phyloP scores from a whole-genome alignment of 2,113 vertebrate genomes.

The Oreotrochilus melanogaster region DNA sequence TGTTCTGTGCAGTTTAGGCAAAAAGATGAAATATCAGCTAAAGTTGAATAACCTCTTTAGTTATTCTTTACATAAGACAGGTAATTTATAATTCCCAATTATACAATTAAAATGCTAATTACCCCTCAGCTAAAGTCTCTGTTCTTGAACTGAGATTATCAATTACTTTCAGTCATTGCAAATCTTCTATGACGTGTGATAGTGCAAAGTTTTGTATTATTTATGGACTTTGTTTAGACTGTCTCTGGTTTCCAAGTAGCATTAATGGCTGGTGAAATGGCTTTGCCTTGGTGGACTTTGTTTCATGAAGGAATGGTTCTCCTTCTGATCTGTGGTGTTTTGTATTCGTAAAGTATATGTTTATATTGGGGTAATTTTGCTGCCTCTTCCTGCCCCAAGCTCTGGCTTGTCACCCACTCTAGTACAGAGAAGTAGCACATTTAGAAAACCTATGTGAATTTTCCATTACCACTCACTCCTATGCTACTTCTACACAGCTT shows the following conservation, averaged over 20 bases:
- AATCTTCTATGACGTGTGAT: neutral
- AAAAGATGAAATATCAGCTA: constrained; percentile 55
- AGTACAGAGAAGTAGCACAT: neutral
- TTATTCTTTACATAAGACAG: constrained; percentile 67
- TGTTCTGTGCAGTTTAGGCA: neutral
- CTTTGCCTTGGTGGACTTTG: neutral
- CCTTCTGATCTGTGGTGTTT: neutral
- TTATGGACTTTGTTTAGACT: neutral
- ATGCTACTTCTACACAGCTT: neutral
- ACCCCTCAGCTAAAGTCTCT: constrained; percentile 38
- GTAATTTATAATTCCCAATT: constrained; percentile 74
- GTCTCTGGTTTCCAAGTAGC: neutral
- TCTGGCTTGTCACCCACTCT: neutral
- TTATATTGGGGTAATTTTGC: neutral
- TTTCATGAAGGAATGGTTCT: neutral
- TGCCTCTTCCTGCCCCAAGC: neutral
- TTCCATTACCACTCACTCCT: neutral
- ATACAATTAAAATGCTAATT: constrained; percentile 80
- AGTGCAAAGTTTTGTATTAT: neutral
- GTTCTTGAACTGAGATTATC: constrained; percentile 34
- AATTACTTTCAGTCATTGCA: neutral
- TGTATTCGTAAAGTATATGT: neutral
- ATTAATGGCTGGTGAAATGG: neutral
- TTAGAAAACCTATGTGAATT: neutral
- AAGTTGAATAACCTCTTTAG: constrained; percentile 42